Evolutionary conservation across 30 jellyfish, hydroid and myxozoan species (phyloP).

Genomic region (Turritopsis dohrnii): DNA sequence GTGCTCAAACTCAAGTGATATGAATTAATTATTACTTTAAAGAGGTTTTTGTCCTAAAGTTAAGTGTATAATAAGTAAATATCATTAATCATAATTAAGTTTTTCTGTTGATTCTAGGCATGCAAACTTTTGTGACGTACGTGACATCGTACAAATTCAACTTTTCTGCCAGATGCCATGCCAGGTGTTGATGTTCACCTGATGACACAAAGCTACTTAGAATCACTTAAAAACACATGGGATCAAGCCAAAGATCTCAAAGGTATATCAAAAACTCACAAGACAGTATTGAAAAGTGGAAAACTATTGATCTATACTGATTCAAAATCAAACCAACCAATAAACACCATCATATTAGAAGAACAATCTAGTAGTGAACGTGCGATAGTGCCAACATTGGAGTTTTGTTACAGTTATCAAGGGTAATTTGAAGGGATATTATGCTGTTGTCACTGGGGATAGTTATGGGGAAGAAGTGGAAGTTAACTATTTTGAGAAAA

Average conservation of each 20-base stretch:
- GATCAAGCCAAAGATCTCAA: not conserved
- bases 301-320: not conserved
- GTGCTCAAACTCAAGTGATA: no score
- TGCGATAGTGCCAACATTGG: no score
- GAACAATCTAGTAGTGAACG: no score
- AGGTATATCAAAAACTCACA: not conserved
- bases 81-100: no score
- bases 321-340: not conserved
- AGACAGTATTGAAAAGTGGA: not conserved
- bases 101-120: no score
- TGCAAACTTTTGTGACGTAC: conserved; percentile 12
- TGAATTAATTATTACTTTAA: no score
- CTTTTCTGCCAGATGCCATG: not conserved
- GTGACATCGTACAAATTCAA: not conserved
- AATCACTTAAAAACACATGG: not conserved
- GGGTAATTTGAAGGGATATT: not conserved
- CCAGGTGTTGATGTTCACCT: not conserved
- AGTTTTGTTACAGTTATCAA: not conserved
- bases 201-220: not conserved
- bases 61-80: no score
- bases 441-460: not conserved
- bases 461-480: not conserved
- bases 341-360: no score
- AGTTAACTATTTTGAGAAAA: not conserved
- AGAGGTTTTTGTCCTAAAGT: no score